Conservation (phyloP, 1,140 invertebrate species). For the Drosophila busckii region DNA sequence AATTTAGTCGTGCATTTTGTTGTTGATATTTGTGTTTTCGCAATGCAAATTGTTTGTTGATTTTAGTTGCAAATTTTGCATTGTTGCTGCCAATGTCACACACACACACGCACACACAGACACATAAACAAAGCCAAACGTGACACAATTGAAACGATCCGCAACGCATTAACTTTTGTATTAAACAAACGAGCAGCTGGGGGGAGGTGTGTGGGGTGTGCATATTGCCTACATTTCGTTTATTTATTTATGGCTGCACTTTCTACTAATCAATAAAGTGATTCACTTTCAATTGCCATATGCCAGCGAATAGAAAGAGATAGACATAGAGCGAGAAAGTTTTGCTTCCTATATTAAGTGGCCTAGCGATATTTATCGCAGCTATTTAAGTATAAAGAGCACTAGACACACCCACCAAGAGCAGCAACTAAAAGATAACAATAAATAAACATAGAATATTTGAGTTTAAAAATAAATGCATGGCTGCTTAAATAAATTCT, state of each 20-base stretch:
- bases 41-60: constrained; percentile 35
- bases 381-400: constrained; percentile 52
- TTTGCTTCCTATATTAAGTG: constrained; percentile 4
- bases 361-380: constrained; percentile 41
- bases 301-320: neutral
- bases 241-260: constrained; percentile 11
- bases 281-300: neutral
- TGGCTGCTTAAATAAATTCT: too few species aligned
- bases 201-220: too few species aligned
- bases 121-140: constrained; percentile 41
- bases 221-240: too few species aligned
- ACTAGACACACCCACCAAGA: constrained; percentile 39
- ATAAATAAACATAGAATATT: too few species aligned
- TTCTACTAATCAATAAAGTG: neutral
- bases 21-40: constrained; percentile 13
- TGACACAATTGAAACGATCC: constrained; percentile 41
- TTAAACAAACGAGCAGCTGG: too few species aligned
- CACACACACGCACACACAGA: neutral
- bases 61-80: constrained; percentile 1
- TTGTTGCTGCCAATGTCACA: constrained; percentile 21
- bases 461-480: too few species aligned
- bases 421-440: too few species aligned
- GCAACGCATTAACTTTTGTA: constrained; percentile 31
- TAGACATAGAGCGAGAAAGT: neutral
- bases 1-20: constrained; percentile 41